A percentile compares a stretch with the other conserved stretches of the same genome.
Evolutionary conservation across 2,113 vertebrate species (phyloP).

Genomic region (Oncorhynchus kisutch): DNA sequence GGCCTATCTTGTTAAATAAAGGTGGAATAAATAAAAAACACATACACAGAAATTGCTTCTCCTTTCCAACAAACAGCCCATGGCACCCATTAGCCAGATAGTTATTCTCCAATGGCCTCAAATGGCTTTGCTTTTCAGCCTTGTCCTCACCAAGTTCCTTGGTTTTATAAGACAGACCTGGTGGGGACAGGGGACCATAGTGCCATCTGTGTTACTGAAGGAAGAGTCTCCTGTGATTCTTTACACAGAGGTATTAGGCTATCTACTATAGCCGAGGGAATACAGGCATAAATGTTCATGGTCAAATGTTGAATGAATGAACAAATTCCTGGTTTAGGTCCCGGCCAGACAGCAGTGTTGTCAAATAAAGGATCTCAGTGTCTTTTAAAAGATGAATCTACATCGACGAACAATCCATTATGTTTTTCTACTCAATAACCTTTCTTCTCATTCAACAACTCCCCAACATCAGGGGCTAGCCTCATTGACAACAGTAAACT

Average conservation of each 20-base stretch:
- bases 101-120: background rate
- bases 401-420: too few relatives aligned
- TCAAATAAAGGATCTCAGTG: background rate
- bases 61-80: background rate
- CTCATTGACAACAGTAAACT: too few relatives aligned
- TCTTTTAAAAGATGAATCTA: too few relatives aligned
- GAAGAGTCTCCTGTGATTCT: background rate
- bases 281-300: background rate
- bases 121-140: background rate
- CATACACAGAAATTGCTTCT: background rate
- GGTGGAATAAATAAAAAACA: too few relatives aligned
- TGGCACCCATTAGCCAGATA: conserved; percentile 6
- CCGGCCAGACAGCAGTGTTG: background rate
- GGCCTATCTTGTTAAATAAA: too few relatives aligned
- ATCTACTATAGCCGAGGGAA: background rate
- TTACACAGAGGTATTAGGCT: too few relatives aligned
- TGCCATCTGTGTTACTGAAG: background rate
- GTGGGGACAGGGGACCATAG: background rate
- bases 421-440: too few relatives aligned
- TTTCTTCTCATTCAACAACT: too few relatives aligned
- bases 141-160: background rate
- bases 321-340: background rate
- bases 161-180: background rate
- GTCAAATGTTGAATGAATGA: background rate
- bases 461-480: too few relatives aligned